Conservation (phyloP, 2,888 invertebrate species). For the Thereva nobilitata region DNA sequence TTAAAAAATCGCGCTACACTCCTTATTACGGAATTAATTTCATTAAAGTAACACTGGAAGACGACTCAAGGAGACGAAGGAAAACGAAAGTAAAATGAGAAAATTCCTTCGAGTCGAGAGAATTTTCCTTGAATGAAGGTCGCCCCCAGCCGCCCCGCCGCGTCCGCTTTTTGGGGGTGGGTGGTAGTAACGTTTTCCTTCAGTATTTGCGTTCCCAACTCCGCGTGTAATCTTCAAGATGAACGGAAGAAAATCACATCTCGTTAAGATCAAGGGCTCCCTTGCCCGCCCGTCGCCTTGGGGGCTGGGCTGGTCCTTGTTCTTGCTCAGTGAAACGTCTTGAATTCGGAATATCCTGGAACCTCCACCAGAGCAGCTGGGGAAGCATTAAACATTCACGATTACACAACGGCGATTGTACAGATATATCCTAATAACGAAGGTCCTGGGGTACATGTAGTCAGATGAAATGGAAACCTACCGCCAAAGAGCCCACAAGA, state of each 20-base stretch:
- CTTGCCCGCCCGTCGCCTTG: background rate
- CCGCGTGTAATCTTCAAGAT: conserved; percentile 39
- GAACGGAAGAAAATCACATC: conserved; percentile 42
- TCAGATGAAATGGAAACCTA: conserved; percentile 41
- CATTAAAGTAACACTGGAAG: conserved; percentile 36
- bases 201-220: conserved; percentile 31
- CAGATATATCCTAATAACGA: conserved; percentile 31
- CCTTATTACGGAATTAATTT: conserved; percentile 42
- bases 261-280: conserved; percentile 43
- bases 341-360: background rate
- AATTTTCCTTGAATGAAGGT: conserved; percentile 32
- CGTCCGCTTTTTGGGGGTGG: background rate
- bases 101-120: conserved; percentile 36
- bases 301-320: background rate
- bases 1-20: conserved; percentile 33
- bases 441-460: conserved; percentile 17
- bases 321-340: conserved; percentile 19
- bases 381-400: conserved; percentile 5
- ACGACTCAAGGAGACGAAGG: background rate
- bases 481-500: conserved; percentile 39
- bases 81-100: conserved; percentile 40
- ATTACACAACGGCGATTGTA: background rate
- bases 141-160: background rate
- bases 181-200: conserved; percentile 26
- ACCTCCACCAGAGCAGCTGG: background rate